A percentile compares a stretch with the other conserved stretches of the same genome.
Evolutionary conservation across 2,888 invertebrate genomes (phyloP).

Genomic region (Lysandra bellargus): DNA sequence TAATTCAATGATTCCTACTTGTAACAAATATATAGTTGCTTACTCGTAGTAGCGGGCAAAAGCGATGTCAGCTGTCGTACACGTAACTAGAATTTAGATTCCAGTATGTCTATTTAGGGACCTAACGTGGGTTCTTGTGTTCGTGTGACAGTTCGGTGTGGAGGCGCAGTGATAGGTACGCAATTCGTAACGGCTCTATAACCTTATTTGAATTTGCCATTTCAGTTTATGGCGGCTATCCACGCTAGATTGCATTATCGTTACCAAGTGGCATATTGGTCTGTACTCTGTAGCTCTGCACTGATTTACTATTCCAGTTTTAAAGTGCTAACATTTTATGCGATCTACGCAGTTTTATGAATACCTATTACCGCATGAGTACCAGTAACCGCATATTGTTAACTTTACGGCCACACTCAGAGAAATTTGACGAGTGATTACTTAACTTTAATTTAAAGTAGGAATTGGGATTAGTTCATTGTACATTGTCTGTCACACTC

Average conservation of each 20-base stretch:
- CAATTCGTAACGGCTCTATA: conserved; percentile 56
- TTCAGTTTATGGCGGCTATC: conserved; percentile 55
- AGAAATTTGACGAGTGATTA: not conserved
- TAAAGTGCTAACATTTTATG: not conserved
- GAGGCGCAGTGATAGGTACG: conserved; percentile 41
- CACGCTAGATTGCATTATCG: conserved; percentile 52
- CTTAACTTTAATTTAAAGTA: not conserved
- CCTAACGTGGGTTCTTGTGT: not conserved
- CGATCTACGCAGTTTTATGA: not conserved
- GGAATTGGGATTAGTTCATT: not conserved
- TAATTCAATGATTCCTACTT: not conserved
- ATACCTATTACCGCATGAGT: not conserved
- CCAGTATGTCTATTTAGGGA: conserved; percentile 14
- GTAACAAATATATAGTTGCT: not conserved
- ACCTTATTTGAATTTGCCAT: conserved; percentile 58
- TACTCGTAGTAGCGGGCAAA: not conserved
- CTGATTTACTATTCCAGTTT: conserved; percentile 27
- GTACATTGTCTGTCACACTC: too few species aligned
- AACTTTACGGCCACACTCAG: not conserved
- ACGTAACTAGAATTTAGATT: not conserved
- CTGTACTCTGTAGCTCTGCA: not conserved
- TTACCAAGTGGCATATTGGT: conserved; percentile 18
- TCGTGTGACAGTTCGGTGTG: conserved; percentile 8
- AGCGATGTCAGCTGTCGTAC: not conserved
- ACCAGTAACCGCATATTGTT: not conserved